phyloP scores from a whole-genome alignment of 2,113 vertebrate species.

The Todiramphus chloris region DNA sequence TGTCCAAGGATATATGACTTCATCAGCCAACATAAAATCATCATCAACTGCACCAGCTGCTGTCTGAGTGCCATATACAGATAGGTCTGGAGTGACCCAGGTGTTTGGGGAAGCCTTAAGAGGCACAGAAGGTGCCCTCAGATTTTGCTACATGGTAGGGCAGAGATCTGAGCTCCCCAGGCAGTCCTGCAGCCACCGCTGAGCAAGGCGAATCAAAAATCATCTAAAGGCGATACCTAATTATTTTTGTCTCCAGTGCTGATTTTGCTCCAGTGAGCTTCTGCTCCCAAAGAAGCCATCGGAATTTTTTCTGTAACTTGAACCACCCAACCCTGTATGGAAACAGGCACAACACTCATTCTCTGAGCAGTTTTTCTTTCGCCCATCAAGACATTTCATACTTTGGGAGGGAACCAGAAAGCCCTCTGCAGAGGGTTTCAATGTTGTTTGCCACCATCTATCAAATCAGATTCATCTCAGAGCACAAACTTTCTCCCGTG shows the following conservation, averaged over 20 bases:
- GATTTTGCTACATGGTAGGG: not conserved
- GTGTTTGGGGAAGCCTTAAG: not conserved
- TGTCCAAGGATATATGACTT: not conserved
- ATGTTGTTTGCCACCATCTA: not conserved
- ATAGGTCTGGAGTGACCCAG: not conserved
- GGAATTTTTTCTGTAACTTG: not conserved
- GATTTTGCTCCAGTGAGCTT: not conserved
- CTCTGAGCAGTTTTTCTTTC: not conserved
- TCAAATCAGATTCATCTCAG: not conserved
- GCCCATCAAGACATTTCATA: not conserved
- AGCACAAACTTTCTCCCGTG: not conserved
- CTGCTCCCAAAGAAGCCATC: not conserved
- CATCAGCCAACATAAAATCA: not conserved
- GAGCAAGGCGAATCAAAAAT: not conserved
- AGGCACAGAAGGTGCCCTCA: not conserved
- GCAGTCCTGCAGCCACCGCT: not conserved
- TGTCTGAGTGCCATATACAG: not conserved
- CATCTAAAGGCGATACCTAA: not conserved
- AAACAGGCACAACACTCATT: accelerated
- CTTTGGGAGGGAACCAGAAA: not conserved
- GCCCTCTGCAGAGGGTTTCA: not conserved
- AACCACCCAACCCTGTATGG: not conserved
- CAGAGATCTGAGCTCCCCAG: not conserved
- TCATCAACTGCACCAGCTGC: not conserved
- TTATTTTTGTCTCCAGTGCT: not conserved